Evolutionary conservation across 1,140 invertebrate genomes (phyloP), one percentile per base, ranked within the genome.

Genomic region (Lordiphosa stackelbergi): DNA sequence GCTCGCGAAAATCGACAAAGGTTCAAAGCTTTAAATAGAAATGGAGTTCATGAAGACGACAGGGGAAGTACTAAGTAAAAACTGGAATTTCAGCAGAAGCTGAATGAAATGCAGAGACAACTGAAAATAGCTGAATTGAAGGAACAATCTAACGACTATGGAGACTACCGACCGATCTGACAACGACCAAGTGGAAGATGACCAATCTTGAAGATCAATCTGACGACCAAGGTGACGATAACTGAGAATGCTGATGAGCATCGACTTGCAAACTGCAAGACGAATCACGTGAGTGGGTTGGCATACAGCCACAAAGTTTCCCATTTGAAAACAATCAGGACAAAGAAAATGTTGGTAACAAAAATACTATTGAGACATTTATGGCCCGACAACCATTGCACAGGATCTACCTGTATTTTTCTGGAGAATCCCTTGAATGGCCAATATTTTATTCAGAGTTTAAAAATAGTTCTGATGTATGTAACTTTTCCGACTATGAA

Each of bases 341-440:
- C 2, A 1, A 5, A 22, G 22, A 22, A 1, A 22, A 22, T 22
- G 3, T 22, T 4, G 5, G 5, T 10, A 38, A 45, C n/a, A 4
- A 37, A 6, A 5, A 55, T 10, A 12, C 9, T 8, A 54, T 54
- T 9, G 3, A 35, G 16, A 54, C 22, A 22, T 51, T 51, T 42
- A 42, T 52, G 31, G 56, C 56, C 7, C 24, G 48, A 38, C 40
- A 59, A 43, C 48, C 7, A 52, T 59, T 12, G 19, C 9, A 24
- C 46, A 51, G 19, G 56, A 57, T 4, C 24, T 57, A 22, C 45
- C 54, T 9, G 28, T 22, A 57, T 57, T 57, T n/a, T 41, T 31
- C 45, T 16, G 54, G 54, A 13, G 38, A 57, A 28, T 37, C 36
- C 6, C 12, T 41, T 38, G 54, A 56, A 34, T 56, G 54, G 36